Evolutionary conservation across 2,113 vertebrate genomes (phyloP), one percentile per base, ranked within the genome.

Genomic region (Phalacrocorax brasilianus): DNA sequence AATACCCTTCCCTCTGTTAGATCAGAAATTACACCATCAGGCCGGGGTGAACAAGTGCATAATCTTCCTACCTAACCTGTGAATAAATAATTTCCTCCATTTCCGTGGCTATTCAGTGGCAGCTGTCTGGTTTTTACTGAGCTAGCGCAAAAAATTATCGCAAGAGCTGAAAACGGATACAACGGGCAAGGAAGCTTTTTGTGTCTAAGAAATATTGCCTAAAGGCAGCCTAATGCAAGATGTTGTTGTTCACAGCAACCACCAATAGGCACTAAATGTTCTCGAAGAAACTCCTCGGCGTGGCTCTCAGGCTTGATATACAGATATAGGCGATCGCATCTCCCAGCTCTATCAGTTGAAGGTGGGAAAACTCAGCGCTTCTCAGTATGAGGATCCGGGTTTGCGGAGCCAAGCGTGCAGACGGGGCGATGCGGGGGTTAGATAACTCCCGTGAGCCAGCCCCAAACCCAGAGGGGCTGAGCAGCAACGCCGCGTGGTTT

Each of bases 401-500:
- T 15, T 27, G n/a, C 3, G 5, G 53, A 49, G 47, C 42, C 0
- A 18, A 6, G n/a, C 4, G 61, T 40, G 76, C 62, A 45, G 0
- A 21, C 0, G 0, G 47, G 30, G 27, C 0, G 4, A 16, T 4
- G 13, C 0, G 2, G 22, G 12, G 15, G 2, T 9, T 32, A 20
- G 61, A 14, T n/a, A 40, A 44, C 14, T 20, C 6, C 38, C 9
- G 11, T 7, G 67, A 15, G 38, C 56, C 40, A 8, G n/a, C 68
- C 6, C 28, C 0, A 0, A 58, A 32, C 26, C 65, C 0, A 0
- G 14, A 8, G 68, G 61, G 19, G 42, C 62, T 30, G 21, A 72
- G 85, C 53, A 40, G 58, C 47, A 38, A 6, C 66, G 8, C 32
- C 1, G 1, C 27, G 6, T 4, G 4, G 3, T 5, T 40, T 26